Conservation (phyloP, 2,113 vertebrate species). For the Seriola quinqueradiata region DNA sequence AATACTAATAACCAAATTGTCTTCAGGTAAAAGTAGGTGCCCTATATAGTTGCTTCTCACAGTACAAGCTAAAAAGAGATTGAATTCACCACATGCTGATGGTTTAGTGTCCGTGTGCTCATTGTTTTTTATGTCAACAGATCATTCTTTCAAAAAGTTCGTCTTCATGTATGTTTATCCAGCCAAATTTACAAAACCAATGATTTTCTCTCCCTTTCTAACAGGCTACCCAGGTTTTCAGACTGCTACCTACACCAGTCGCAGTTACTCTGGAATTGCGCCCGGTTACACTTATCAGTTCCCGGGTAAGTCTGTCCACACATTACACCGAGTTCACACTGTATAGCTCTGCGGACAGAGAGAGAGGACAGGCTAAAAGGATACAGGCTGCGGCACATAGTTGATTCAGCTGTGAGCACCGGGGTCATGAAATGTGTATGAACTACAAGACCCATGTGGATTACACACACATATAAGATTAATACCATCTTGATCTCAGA, state of each 20-base stretch:
- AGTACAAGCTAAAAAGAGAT: background rate
- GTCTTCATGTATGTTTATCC: background rate
- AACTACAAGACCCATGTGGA: constrained; percentile 24
- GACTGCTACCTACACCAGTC: constrained; percentile 94
- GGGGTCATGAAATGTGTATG: constrained; percentile 14
- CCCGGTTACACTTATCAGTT: constrained; percentile 98
- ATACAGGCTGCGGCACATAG: constrained; percentile 20
- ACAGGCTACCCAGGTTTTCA: constrained; percentile 96
- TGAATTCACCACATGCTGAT: background rate
- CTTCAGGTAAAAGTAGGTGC: background rate
- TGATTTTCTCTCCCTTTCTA: background rate
- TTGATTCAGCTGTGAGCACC: constrained; percentile 30
- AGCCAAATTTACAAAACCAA: background rate
- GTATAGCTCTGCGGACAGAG: background rate
- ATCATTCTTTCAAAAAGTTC: background rate
- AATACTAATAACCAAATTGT: background rate
- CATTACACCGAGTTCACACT: background rate
- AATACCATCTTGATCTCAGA: background rate
- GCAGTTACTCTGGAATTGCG: constrained; percentile 94
- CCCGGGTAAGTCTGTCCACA: constrained; percentile 85
- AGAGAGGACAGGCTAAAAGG: constrained; percentile 17
- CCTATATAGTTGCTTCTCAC: background rate
- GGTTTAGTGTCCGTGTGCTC: background rate
- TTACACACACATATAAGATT: background rate
- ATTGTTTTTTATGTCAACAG: no score